Evolutionary conservation across 1,140 invertebrate species (phyloP).

Genomic region (Maniola jurtina): DNA sequence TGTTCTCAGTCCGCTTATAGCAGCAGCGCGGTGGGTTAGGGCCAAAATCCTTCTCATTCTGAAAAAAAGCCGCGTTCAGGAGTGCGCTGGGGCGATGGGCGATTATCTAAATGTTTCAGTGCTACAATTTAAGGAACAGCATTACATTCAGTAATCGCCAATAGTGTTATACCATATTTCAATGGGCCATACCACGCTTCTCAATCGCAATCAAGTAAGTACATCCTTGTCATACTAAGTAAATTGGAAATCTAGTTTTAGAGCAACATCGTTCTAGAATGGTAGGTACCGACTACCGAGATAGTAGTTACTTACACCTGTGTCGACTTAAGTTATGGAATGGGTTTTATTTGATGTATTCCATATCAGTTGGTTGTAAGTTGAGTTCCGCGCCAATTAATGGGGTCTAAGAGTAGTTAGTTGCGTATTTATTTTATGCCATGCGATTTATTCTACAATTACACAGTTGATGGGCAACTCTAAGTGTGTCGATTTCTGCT

Average conservation of each 20-base stretch:
- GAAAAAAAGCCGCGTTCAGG: too few relatives aligned
- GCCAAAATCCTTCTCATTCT: too few relatives aligned
- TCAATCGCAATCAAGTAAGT: neutral
- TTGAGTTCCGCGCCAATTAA: conserved; percentile 18
- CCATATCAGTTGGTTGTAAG: conserved; percentile 9
- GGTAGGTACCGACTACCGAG: too few relatives aligned
- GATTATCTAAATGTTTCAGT: neutral
- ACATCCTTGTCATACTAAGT: neutral
- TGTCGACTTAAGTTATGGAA: neutral
- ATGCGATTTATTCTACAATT: too few relatives aligned
- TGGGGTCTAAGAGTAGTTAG: neutral
- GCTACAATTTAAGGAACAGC: neutral
- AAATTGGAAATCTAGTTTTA: neutral
- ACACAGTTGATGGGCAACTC: too few relatives aligned
- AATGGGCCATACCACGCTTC: neutral
- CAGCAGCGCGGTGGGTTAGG: too few relatives aligned
- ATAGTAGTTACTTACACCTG: neutral
- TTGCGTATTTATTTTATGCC: neutral
- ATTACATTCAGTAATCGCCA: neutral
- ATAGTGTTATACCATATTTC: neutral
- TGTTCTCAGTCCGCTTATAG: too few relatives aligned
- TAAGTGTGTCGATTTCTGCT: too few relatives aligned
- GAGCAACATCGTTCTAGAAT: neutral
- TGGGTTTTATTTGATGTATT: conserved; percentile 11
- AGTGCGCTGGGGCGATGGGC: too few relatives aligned